Conservation (phyloP, 2,888 invertebrate species). For the Brachyptera putata region DNA sequence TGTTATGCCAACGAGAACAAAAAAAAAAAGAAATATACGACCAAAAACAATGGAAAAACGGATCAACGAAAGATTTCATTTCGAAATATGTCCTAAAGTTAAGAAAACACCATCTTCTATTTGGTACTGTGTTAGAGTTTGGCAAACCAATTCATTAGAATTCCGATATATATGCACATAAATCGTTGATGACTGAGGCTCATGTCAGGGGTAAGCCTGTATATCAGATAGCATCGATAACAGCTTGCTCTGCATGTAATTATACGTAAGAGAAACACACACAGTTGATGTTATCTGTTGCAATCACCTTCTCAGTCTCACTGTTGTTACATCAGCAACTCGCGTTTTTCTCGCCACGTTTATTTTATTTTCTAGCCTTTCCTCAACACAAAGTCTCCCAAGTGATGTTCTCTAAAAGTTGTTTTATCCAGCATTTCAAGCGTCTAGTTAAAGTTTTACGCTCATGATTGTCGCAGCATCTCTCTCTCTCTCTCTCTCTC, state of each 20-base stretch:
- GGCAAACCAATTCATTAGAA: constrained; percentile 17
- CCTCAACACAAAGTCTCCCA: too few relatives aligned
- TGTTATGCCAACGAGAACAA: constrained; percentile 4
- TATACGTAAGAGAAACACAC: too few relatives aligned
- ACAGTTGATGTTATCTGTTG: too few relatives aligned
- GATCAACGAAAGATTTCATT: constrained; percentile 21
- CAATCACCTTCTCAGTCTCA: constrained; percentile 9
- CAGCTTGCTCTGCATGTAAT: constrained; percentile 11
- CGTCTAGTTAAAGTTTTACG: constrained; percentile 11
- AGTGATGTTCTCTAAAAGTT: neutral
- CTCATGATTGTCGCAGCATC: constrained; percentile 3
- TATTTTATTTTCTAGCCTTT: too few relatives aligned
- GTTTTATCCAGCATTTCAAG: neutral
- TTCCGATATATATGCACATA: constrained; percentile 19
- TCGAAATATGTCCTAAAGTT: constrained; percentile 14
- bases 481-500: too few relatives aligned
- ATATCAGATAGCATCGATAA: constrained; percentile 15
- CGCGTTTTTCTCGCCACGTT: too few relatives aligned
- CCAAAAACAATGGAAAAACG: constrained; percentile 16
- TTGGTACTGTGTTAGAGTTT: neutral
- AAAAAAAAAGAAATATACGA: neutral
- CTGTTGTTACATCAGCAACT: too few relatives aligned
- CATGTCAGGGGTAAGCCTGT: constrained; percentile 1
- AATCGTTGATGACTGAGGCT: constrained; percentile 1
- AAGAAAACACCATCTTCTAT: constrained; percentile 13